Conservation (phyloP, 2,113 vertebrate species). For the Aplodontia rufa region DNA sequence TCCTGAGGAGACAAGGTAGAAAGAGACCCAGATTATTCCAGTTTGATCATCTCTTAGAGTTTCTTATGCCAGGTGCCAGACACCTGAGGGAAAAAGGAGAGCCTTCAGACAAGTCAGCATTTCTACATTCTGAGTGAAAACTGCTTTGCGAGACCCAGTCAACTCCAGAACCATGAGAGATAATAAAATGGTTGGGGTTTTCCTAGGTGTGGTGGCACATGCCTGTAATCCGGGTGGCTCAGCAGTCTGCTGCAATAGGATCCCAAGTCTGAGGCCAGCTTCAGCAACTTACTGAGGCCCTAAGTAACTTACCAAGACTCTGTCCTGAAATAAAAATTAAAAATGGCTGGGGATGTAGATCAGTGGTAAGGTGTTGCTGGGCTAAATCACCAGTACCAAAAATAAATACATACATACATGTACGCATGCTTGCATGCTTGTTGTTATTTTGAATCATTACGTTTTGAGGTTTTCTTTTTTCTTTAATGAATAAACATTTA, state of each 20-base stretch:
- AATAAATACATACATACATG: no score
- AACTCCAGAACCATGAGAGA: not conserved
- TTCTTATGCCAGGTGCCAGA: not conserved
- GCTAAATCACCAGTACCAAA: no score
- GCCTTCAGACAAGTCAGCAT: fast-evolving
- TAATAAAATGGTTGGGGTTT: not conserved
- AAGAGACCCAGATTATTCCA: not conserved
- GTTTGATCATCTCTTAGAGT: not conserved
- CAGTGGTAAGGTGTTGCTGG: no score
- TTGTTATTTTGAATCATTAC: not conserved
- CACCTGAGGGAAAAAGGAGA: not conserved
- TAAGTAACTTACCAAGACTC: no score
- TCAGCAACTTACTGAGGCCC: no score
- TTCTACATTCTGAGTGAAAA: not conserved
- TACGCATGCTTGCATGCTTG: no score
- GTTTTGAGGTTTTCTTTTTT: not conserved
- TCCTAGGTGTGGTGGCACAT: no score
- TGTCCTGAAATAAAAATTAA: no score
- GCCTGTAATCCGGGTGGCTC: no score
- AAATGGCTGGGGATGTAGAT: no score
- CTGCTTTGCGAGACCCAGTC: not conserved
- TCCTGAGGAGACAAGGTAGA: not conserved
- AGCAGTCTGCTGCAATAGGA: no score
- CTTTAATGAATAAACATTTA: not conserved
- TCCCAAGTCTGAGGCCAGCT: no score